A percentile compares a stretch with the other conserved stretches of the same genome.
Evolutionary conservation across 1,140 invertebrate genomes (phyloP).

Genomic region (Brachionus angularis): DNA sequence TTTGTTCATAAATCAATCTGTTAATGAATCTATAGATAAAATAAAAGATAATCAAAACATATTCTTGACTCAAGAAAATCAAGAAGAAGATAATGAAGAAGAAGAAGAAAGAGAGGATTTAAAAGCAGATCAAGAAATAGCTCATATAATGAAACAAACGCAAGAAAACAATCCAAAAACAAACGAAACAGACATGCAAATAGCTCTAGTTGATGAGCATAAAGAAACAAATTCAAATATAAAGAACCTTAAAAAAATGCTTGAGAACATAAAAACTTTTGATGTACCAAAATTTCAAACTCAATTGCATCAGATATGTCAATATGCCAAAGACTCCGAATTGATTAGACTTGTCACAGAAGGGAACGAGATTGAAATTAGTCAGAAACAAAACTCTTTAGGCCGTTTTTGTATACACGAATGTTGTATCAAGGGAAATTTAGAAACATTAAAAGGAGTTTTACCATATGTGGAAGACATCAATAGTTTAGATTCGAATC

Average conservation of each 20-base stretch:
- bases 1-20: conserved; percentile 6
- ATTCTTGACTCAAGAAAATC: conserved; percentile 11
- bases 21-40: conserved; percentile 2
- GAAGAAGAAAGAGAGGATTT: too few relatives aligned
- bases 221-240: not conserved
- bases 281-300: conserved; percentile 32
- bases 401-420: conserved; percentile 27
- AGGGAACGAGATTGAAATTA: not conserved
- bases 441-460: not conserved
- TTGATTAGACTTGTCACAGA: not conserved
- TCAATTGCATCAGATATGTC: conserved; percentile 33
- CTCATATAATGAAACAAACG: too few relatives aligned
- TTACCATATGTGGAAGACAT: conserved; percentile 12
- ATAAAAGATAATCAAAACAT: not conserved
- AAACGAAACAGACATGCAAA: too few relatives aligned
- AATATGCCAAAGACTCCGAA: not conserved
- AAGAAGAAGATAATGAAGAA: not conserved
- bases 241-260: not conserved
- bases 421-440: conserved; percentile 34
- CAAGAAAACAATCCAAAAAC: too few relatives aligned
- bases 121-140: too few relatives aligned
- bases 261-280: not conserved
- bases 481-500: conserved; percentile 13
- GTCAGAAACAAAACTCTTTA: not conserved
- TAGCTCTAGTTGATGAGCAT: not conserved